These are phyloP conservation scores for Anthoscopus minutus DNA, from an alignment of 2,113 vertebrate species.

Conservation along the genomic window DNA sequence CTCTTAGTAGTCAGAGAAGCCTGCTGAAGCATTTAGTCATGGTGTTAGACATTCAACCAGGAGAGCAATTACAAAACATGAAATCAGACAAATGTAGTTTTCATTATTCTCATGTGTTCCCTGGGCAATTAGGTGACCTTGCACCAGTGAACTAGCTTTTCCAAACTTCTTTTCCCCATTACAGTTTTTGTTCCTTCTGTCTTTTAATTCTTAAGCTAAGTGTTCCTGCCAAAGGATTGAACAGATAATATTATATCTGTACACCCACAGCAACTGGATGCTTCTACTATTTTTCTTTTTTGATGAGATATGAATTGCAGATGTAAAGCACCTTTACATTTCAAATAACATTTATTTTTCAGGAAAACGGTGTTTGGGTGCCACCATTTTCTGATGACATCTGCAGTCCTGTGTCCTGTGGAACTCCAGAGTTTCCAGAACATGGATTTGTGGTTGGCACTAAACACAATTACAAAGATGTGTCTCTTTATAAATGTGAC, in stretches of 20 bases:
- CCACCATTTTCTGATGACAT: conserved; percentile 79
- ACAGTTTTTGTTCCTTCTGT: neutral
- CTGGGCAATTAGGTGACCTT: neutral
- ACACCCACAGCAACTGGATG: neutral
- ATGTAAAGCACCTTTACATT: neutral
- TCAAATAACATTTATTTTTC: neutral
- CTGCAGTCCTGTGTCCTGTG: conserved; percentile 83
- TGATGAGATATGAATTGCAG: neutral
- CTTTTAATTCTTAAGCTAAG: neutral
- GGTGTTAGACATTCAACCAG: neutral
- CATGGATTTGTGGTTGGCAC: conserved; percentile 79
- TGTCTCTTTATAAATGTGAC: conserved; percentile 81
- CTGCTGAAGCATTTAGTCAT: neutral
- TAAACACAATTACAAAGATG: conserved; percentile 77
- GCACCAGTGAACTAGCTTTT: neutral
- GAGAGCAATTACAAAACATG: neutral
- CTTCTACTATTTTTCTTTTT: neutral
- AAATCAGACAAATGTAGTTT: neutral
- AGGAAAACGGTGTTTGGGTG: conserved; percentile 84
- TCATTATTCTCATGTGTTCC: neutral
- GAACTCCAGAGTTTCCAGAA: conserved; percentile 73
- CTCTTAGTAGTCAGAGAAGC: neutral
- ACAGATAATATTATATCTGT: neutral
- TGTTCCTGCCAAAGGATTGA: neutral
- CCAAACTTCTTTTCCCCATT: neutral